Evolutionary conservation across 2,888 invertebrate species (phyloP).

Genomic region (Trissolcus japonicus): DNA sequence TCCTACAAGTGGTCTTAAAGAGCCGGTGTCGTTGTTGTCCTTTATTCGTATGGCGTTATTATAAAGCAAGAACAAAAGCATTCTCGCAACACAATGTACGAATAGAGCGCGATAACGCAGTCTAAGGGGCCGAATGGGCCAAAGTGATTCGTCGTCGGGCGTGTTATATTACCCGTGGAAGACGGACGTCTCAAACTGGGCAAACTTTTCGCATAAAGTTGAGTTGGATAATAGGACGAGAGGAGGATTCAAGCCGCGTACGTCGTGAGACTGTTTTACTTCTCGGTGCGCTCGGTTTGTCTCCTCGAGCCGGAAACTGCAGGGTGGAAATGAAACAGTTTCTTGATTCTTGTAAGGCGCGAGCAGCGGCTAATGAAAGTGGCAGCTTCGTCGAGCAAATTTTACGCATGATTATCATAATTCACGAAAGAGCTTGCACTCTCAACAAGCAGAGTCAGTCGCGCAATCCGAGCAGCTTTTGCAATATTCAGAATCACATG

Average conservation of each 20-base stretch:
- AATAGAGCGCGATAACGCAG: too few species aligned
- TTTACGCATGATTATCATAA: conserved; percentile 43
- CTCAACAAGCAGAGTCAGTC: neutral
- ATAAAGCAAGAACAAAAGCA: conserved; percentile 49
- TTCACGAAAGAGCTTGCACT: conserved; percentile 17
- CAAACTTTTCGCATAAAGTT: conserved; percentile 53
- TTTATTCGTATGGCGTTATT: conserved; percentile 44
- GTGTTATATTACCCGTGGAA: conserved; percentile 47
- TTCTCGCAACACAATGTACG: conserved; percentile 2
- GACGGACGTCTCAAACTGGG: conserved; percentile 43
- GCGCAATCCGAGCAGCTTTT: conserved; percentile 21
- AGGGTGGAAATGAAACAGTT: conserved; percentile 54
- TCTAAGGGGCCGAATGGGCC: conserved; percentile 29
- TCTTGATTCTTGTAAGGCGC: conserved; percentile 53
- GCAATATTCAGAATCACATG: conserved; percentile 24
- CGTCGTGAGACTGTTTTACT: conserved; percentile 39
- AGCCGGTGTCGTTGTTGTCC: conserved; percentile 35
- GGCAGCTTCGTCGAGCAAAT: conserved; percentile 21
- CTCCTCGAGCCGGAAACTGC: conserved; percentile 28
- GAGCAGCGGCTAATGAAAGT: conserved; percentile 65
- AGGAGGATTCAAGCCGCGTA: conserved; percentile 6
- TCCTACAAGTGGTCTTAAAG: conserved; percentile 30
- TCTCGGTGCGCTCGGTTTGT: conserved; percentile 50
- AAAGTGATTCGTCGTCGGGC: conserved; percentile 29
- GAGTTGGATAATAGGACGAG: conserved; percentile 36